A percentile compares a stretch with the other conserved stretches of the same genome.
phyloP scores from a whole-genome alignment of 2,888 invertebrate species.

The Stenolophus ochropezus region DNA sequence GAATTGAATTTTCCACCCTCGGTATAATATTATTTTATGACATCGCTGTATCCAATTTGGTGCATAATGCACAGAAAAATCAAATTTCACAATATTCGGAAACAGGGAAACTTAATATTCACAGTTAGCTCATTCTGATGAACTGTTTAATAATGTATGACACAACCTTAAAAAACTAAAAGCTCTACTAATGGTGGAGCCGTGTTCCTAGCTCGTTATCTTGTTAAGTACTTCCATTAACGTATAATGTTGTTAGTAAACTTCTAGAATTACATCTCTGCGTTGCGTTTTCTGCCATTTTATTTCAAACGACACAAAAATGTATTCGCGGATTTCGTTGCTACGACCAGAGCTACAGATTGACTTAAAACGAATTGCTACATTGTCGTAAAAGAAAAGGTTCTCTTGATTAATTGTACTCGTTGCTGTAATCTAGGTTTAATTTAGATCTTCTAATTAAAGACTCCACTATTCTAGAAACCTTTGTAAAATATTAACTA shows the following conservation, averaged over 20 bases:
- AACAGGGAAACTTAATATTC: slow-evolving; percentile 19
- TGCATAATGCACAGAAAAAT: background rate
- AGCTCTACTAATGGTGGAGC: slow-evolving; percentile 40
- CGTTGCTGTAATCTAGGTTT: background rate
- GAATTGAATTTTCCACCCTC: too few relatives aligned
- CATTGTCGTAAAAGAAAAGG: background rate
- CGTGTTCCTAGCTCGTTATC: slow-evolving; percentile 47
- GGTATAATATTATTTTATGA: background rate
- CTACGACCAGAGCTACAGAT: background rate
- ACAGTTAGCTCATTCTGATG: background rate
- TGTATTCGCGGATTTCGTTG: background rate
- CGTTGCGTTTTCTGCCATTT: slow-evolving; percentile 19
- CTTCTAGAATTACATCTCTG: slow-evolving; percentile 51
- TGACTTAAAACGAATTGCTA: background rate
- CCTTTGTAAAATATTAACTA: background rate
- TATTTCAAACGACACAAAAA: slow-evolving; percentile 30
- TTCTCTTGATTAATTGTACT: background rate
- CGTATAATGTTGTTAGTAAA: slow-evolving; percentile 52
- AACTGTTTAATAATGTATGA: slow-evolving; percentile 45
- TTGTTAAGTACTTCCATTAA: slow-evolving; percentile 55
- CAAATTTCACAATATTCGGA: background rate
- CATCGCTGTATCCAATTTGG: background rate
- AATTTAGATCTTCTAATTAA: background rate
- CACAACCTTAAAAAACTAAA: slow-evolving; percentile 41
- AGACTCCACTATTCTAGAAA: background rate